A percentile compares a stretch with the other conserved stretches of the same genome.
These are phyloP conservation scores for Drosophila athabasca DNA, from an alignment of 1,140 invertebrate species.

Conservation along the genomic window DNA sequence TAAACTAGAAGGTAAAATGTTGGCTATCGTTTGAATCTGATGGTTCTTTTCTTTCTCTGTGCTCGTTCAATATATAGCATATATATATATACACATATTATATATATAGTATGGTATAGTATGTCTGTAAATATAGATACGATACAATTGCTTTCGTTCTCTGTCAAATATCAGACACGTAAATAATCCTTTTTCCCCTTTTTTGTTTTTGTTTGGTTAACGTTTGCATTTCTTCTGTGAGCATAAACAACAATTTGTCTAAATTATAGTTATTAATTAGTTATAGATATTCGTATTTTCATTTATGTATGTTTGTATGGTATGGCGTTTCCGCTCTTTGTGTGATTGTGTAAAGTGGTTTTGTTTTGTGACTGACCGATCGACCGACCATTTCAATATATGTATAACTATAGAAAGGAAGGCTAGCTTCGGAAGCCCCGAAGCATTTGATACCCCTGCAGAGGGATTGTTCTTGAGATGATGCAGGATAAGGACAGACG, in stretches of 20 bases:
- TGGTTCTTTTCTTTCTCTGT: not conserved
- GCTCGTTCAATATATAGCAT: too few species aligned
- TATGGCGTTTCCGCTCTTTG: not conserved
- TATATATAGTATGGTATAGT: not conserved
- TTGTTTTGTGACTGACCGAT: too few species aligned
- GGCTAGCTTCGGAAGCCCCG: too few species aligned
- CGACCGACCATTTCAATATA: too few species aligned
- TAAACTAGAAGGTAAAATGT: slow-evolving; percentile 36
- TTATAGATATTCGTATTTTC: not conserved
- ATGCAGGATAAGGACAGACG: slow-evolving; percentile 18
- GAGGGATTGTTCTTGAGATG: too few species aligned
- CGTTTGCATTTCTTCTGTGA: slow-evolving; percentile 28
- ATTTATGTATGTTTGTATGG: slow-evolving; percentile 1
- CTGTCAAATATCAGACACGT: not conserved
- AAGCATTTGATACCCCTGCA: too few species aligned
- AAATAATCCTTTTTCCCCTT: not conserved
- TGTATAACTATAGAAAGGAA: too few species aligned
- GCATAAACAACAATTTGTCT: slow-evolving; percentile 69
- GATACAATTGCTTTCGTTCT: slow-evolving; percentile 34
- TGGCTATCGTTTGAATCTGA: slow-evolving; percentile 1
- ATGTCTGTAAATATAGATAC: slow-evolving; percentile 7
- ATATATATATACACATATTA: too few species aligned
- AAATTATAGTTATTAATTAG: slow-evolving; percentile 40
- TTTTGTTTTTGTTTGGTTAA: slow-evolving; percentile 26
- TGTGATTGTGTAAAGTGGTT: not conserved